phyloP scores from a whole-genome alignment of 2,888 invertebrate genomes.

The Steromphala cineraria region DNA sequence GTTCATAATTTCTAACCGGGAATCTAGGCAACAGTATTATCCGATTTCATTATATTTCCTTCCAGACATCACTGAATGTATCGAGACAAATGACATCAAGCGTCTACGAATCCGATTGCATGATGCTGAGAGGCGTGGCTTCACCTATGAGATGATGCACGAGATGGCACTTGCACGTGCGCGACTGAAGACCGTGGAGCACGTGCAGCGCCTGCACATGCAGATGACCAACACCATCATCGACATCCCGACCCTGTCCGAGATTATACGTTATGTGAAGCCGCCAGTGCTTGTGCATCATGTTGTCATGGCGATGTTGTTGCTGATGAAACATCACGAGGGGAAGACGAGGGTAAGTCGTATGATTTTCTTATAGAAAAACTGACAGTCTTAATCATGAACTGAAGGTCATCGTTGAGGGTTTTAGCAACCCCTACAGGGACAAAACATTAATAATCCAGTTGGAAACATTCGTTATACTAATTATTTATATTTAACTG shows the following conservation, averaged over 20 bases:
- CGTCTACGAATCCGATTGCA: neutral
- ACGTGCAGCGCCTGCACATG: neutral
- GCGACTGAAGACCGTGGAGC: neutral
- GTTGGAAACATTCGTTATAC: too few species aligned
- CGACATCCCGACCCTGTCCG: conserved; percentile 10
- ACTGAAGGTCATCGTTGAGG: too few species aligned
- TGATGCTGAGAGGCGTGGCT: neutral
- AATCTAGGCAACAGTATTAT: too few species aligned
- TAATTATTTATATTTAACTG: too few species aligned
- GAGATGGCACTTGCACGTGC: neutral
- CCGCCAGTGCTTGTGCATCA: neutral
- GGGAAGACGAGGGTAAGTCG: neutral
- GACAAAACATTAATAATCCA: too few species aligned
- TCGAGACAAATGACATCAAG: neutral
- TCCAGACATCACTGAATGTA: neutral
- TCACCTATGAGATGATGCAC: neutral
- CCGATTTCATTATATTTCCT: neutral
- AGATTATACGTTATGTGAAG: neutral
- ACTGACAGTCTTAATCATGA: too few species aligned
- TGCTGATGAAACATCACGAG: neutral
- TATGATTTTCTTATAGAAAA: too few species aligned
- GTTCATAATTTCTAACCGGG: too few species aligned
- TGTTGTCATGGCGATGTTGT: neutral
- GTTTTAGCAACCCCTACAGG: too few species aligned
- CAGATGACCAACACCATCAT: neutral